Base-by-base conservation (phyloP, 2,113 vertebrate species). In the Bubalus kerabau region DNA sequence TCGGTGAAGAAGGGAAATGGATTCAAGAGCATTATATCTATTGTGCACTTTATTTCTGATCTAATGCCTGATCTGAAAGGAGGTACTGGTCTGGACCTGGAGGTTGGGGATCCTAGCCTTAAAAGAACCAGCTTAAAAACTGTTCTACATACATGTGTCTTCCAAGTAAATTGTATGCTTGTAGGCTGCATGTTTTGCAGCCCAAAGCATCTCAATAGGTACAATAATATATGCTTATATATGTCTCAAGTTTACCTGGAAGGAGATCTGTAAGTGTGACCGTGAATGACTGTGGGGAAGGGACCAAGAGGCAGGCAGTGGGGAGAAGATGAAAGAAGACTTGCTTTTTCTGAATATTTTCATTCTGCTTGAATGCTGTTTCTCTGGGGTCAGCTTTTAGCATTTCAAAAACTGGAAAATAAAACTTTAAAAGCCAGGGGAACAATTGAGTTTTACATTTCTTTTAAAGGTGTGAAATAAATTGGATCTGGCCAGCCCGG, bases 361-460 rank as follows among this genome's bases (percentile, higher is more conserved):
- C 48, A 30, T 54, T 90, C 26, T 59, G 17, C 56, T 88, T 86
- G 56, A 91, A n/a, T 86, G 76, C 71, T 71, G 62, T 81, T 93
- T 86, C 17, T n/a, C 64, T 87, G n/a, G 40, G 83, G 59, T 57
- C 48, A 40, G 56, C 83, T 93, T 80, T 87, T 40, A 82, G 36
- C 19, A 40, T 96, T 90, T 89, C 92, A 88, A 92, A 97, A 87
- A 86, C 48, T 43, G 83, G 90, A 74, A 82, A 93, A n/a, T 74
- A 62, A 78, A 60, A 90, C 56, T 95, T 95, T 48, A 91, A 94
- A 96, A 86, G 76, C 62, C 82, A 64, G 40, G 46, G 46, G 36
- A 80, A 91, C 36, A 71, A 59, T 7, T 54, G 36, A 46, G 28
- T 46, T 87, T 93, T 62, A 26, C 36, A 26, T 95, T 86, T 87